Evolutionary conservation across 1,140 invertebrate species (phyloP).

Genomic region (Doryteuthis pealeii): DNA sequence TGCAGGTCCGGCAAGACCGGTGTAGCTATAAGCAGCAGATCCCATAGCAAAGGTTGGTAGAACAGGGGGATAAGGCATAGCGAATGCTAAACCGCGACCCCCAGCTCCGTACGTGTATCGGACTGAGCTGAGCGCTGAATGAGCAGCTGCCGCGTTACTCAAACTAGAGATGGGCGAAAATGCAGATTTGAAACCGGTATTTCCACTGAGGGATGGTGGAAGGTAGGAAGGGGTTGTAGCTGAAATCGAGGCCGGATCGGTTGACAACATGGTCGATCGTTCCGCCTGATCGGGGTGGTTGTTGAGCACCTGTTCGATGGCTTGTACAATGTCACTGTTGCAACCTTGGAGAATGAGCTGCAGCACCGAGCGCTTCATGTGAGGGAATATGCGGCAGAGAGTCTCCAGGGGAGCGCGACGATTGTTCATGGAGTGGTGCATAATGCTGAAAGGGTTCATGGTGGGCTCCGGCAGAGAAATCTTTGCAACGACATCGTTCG

Average conservation of each 20-base stretch:
- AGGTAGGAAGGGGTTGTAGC: constrained; percentile 21
- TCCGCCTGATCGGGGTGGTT: constrained; percentile 32
- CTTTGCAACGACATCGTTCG: neutral
- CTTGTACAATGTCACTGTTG: constrained; percentile 82
- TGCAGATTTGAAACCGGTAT: constrained; percentile 41
- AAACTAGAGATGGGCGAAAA: constrained; percentile 46
- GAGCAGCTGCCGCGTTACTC: constrained; percentile 18
- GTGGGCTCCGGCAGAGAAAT: neutral
- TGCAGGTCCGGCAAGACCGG: constrained; percentile 20
- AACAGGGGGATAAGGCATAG: constrained; percentile 40
- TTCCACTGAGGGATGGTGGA: constrained; percentile 16
- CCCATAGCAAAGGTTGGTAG: constrained; percentile 29
- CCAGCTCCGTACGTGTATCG: constrained; percentile 34
- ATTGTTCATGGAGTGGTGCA: neutral
- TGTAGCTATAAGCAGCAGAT: constrained; percentile 32
- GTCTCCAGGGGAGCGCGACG: constrained; percentile 70
- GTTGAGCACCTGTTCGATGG: constrained; percentile 74
- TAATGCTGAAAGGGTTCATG: neutral
- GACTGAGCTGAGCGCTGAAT: constrained; percentile 26
- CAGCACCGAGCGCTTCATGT: constrained; percentile 78
- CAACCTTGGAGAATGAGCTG: constrained; percentile 75
- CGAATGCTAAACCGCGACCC: constrained; percentile 29
- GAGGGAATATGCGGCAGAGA: constrained; percentile 79
- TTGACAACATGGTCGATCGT: neutral
- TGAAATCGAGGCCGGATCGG: constrained; percentile 13